Conservation (phyloP, 2,113 vertebrate genomes). For the Rattus rattus region DNA sequence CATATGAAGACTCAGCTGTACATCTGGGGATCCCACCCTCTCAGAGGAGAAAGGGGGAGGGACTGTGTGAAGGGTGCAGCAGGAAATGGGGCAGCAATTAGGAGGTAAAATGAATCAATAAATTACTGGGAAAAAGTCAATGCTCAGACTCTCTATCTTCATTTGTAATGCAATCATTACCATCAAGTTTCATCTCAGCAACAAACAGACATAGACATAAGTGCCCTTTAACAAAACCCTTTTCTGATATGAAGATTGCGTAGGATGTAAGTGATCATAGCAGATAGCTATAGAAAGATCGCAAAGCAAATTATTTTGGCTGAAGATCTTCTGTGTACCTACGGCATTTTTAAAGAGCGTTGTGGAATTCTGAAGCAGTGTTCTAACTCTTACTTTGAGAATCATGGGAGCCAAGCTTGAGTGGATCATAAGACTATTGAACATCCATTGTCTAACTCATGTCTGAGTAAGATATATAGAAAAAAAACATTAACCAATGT, state of each 20-base stretch:
- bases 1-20: too few species aligned
- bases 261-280: not conserved
- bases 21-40: too few species aligned
- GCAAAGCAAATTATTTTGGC: not conserved
- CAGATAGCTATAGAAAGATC: not conserved
- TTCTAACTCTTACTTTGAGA: not conserved
- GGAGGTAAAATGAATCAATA: too few species aligned
- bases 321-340: not conserved
- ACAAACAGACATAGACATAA: not conserved
- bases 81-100: too few species aligned
- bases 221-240: not conserved
- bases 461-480: not conserved
- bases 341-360: not conserved
- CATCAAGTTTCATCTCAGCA: constrained; percentile 5
- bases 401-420: constrained; percentile 8
- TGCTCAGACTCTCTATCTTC: not conserved
- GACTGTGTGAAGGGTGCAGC: too few species aligned
- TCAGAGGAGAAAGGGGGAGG: too few species aligned
- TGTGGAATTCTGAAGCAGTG: not conserved
- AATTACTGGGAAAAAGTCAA: constrained; percentile 1
- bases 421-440: not conserved
- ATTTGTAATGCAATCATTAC: not conserved
- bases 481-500: not conserved
- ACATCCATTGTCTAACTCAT: not conserved
- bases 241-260: not conserved